Base-by-base conservation (phyloP, 1,140 invertebrate genomes). In the Oryctes rhinoceros region DNA sequence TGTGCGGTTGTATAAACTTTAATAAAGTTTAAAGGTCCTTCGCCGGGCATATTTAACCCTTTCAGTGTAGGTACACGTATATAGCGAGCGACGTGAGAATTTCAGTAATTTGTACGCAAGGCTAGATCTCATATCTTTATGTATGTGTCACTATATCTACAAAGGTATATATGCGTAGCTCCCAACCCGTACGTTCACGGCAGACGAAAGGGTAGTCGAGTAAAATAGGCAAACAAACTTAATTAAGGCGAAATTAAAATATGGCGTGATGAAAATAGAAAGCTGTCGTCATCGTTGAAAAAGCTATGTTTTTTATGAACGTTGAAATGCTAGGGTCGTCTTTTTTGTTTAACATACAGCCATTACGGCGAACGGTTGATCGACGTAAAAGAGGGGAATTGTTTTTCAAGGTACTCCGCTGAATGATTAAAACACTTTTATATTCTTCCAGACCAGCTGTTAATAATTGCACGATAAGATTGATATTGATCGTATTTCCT, bases 111-210 rank as follows among this genome's bases (percentile, higher is more conserved):
- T 59, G 53, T 18, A 59, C 53, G 53, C 15, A 59, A 59, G 53
- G 53, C 53, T 59, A 59, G 53, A 59, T 59, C 53, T 59, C 5
- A 59, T 59, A 59, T 59, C 53, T 59, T 59, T 59, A 59, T 18
- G 18, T n/a, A n/a, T 59, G 15, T 59, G 53, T n/a, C 53, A 18
- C 53, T 59, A 59, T 59, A 18, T 59, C 5, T 18, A n/a, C 18
- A 59, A 30, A 30, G 24, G 24, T 30, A 30, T 30, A 30, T 30
- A n/a, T 15, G 15, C 15, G 15, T 4, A 59, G 3, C 53, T 59
- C 4, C 53, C 18, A 18, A 18, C 18, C 53, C 53, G 53, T n/a
- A 59, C 39, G 39, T 59, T 18, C 53, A 59, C 18, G 7, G 18
- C 5, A 13, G 1, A 6, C 53, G 53, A 18, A 59, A 59, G 18